phyloP scores from a whole-genome alignment of 92 coral and sea anemone species.

The Epizoanthus rinbou region DNA sequence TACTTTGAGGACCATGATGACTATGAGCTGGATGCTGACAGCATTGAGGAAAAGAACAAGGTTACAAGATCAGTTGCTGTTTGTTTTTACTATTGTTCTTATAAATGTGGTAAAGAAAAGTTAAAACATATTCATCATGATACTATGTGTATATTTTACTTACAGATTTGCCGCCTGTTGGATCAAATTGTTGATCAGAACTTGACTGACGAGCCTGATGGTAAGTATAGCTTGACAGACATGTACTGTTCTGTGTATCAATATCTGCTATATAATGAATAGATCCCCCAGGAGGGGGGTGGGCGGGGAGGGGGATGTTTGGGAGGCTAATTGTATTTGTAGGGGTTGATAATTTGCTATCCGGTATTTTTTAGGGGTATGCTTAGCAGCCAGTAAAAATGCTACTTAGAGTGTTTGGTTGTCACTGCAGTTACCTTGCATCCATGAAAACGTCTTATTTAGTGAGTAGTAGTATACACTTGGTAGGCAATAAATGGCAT shows the following conservation, averaged over 20 bases:
- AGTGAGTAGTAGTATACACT: too few species aligned
- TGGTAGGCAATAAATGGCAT: too few species aligned
- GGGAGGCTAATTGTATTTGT: too few species aligned
- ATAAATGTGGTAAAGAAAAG: neutral
- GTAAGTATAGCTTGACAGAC: constrained; percentile 40
- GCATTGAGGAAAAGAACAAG: constrained; percentile 95
- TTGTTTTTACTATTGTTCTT: neutral
- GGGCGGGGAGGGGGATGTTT: neutral
- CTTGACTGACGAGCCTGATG: constrained; percentile 75
- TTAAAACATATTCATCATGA: neutral
- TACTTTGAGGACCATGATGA: constrained; percentile 89
- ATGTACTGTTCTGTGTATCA: neutral
- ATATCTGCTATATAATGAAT: too few species aligned
- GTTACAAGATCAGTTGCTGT: constrained; percentile 33
- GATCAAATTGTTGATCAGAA: constrained; percentile 79
- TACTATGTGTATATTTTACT: neutral
- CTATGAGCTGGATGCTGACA: constrained; percentile 96
- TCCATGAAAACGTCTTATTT: too few species aligned
- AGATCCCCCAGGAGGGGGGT: neutral
- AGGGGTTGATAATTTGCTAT: neutral
- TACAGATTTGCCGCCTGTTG: constrained; percentile 77
- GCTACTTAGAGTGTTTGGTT: too few species aligned
- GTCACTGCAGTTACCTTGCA: too few species aligned
- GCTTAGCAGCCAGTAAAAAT: too few species aligned
- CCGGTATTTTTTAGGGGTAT: too few species aligned